phyloP scores from a whole-genome alignment of 2,113 vertebrate species.

The Lamprotornis superbus region DNA sequence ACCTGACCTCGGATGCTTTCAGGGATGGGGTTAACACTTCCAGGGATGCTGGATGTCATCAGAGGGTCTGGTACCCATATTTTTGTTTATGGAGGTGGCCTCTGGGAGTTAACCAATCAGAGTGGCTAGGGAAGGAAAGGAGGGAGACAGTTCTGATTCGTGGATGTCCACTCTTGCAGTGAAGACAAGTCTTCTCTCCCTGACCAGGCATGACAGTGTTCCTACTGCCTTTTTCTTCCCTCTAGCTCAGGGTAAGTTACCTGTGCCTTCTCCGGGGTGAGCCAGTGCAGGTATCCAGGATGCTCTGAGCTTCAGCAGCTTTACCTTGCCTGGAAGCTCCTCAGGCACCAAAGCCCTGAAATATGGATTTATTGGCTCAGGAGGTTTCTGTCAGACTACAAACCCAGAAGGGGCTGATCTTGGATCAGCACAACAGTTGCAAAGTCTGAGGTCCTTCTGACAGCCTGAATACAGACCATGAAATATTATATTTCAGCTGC shows the following conservation, averaged over 20 bases:
- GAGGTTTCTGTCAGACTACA: neutral
- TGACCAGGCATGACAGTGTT: neutral
- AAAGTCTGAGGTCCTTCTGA: neutral
- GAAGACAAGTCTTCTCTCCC: neutral
- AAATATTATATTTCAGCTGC: neutral
- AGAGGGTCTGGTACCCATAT: neutral
- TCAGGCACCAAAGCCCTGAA: neutral
- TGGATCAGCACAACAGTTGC: neutral
- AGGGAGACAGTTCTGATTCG: fast-evolving
- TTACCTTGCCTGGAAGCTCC: neutral
- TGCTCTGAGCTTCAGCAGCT: neutral
- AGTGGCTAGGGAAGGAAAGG: neutral
- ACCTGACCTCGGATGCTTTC: neutral
- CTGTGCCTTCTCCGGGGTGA: neutral
- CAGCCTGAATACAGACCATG: neutral
- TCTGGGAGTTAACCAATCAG: neutral
- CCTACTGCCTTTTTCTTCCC: neutral
- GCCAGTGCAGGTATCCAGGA: neutral
- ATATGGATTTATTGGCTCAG: neutral
- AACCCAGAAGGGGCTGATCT: neutral
- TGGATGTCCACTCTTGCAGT: neutral
- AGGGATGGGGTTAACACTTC: neutral
- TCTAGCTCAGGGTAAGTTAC: neutral
- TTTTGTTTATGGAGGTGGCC: neutral
- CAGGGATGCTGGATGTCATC: neutral